A percentile compares a stretch with the other conserved stretches of the same genome.
These are phyloP conservation scores for Hypsopygia costalis DNA, from an alignment of 2,888 invertebrate genomes.

Conservation along the genomic window DNA sequence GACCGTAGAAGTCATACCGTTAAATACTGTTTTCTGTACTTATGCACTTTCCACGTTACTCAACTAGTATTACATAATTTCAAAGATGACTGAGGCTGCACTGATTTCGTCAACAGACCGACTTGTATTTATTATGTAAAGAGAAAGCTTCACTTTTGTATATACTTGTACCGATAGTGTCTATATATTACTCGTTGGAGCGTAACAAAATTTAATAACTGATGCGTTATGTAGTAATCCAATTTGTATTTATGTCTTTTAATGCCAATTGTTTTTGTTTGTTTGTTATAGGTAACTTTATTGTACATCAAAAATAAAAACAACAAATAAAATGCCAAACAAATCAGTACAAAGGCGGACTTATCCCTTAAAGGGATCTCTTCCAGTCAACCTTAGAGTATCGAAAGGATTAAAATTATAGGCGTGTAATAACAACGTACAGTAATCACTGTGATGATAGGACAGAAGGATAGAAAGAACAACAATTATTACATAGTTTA, in stretches of 20 bases:
- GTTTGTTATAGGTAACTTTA: too few species aligned
- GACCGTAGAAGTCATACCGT: background rate
- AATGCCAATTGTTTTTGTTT: too few species aligned
- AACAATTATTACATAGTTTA: too few species aligned
- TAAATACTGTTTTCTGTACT: background rate
- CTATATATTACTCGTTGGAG: background rate
- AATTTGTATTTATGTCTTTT: background rate
- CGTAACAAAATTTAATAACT: background rate
- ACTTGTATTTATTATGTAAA: constrained; percentile 58
- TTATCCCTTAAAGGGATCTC: too few species aligned
- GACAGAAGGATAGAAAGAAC: too few species aligned
- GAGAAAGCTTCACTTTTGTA: constrained; percentile 57
- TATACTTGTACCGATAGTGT: constrained; percentile 37
- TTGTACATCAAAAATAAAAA: too few species aligned
- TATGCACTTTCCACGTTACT: constrained; percentile 38
- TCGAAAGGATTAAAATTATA: too few species aligned
- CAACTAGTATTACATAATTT: constrained; percentile 32
- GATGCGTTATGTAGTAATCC: background rate
- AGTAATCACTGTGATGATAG: too few species aligned
- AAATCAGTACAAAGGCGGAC: too few species aligned
- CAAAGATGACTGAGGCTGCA: constrained; percentile 49
- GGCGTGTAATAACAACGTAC: too few species aligned
- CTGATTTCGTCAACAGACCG: constrained; percentile 66
- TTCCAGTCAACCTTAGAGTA: too few species aligned
- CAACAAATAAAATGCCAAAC: too few species aligned